Base-by-base conservation (phyloP, 2,888 invertebrate genomes). In the Xylocampa areola region DNA sequence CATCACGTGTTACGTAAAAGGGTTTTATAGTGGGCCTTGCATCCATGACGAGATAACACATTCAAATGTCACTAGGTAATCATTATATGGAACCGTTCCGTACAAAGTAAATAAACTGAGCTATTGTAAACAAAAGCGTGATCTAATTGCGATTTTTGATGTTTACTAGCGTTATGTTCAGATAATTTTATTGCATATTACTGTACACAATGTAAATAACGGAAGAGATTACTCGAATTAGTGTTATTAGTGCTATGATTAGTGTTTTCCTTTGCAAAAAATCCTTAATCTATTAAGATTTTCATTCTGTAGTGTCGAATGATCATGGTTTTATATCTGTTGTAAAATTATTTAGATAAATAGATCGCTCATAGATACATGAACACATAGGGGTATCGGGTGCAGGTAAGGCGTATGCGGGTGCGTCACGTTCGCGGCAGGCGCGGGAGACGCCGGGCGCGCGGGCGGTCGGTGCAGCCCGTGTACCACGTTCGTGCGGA, bases 11-110 rank as follows among this genome's bases (percentile, higher is more conserved):
- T 82, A 82, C 87, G 78, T 84, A 82, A 85, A 89, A 86, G 86
- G 89, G 85, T 88, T 90, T 90, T 89, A 90, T 89, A 84, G 80
- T 66, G 63, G 77, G 72, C 79, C 85, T 80, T 82, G 86, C 82
- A 82, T 77, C 70, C 65, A 82, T 77, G 77, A 64, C 77, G 79
- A 83, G 90, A 89, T 90, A 90, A 90, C 85, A 80, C 74, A 79
- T 81, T 81, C 73, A 76, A 82, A 84, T 80, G 78, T 72, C 69
- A 65, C 67, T 64, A 49, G 61, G 54, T 68, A 71, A 71, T 73
- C 70, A 69, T 67, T 73, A 48, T 66, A 54, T 49, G 66, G 23
- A 40, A 19, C 45, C 53, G 49, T 49, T 45, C 40, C 48, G 39
- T 61, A 58, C 48, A 41, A 50, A 32, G 52, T 66, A 72, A 57